phyloP scores from a whole-genome alignment of 2,113 vertebrate species.

The Aspidoscelis tigris region DNA sequence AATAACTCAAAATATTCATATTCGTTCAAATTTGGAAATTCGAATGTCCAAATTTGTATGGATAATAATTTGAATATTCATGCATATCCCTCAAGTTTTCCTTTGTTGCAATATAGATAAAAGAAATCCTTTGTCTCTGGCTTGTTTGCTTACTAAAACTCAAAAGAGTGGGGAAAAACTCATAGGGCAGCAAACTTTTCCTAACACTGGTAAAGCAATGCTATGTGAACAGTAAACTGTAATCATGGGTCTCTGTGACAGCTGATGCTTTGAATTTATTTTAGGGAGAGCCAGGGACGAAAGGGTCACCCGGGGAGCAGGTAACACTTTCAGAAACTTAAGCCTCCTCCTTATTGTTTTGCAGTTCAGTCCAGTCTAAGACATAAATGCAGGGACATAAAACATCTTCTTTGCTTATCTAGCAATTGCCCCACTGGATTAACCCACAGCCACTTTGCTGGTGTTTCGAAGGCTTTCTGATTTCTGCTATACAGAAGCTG shows the following conservation, averaged over 20 bases:
- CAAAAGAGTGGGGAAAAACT: too few species aligned
- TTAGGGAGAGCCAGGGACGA: conserved; percentile 74
- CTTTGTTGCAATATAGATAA: too few species aligned
- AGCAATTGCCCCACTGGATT: neutral
- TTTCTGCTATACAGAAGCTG: neutral
- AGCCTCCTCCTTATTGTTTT: neutral
- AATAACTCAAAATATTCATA: too few species aligned
- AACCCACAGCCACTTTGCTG: neutral
- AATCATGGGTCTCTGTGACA: neutral
- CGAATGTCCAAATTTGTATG: too few species aligned
- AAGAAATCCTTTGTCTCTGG: too few species aligned
- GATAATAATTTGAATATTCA: too few species aligned
- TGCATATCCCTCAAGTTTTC: too few species aligned
- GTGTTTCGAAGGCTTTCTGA: too few species aligned
- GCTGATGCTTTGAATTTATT: neutral
- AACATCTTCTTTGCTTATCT: neutral
- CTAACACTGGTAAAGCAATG: neutral
- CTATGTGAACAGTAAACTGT: neutral
- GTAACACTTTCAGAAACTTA: conserved; percentile 46
- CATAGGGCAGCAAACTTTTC: too few species aligned
- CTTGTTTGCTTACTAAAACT: too few species aligned
- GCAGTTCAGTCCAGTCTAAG: neutral
- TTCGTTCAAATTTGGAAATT: too few species aligned
- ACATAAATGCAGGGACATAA: neutral
- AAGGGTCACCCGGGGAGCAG: conserved; percentile 74